Evolutionary conservation across 2,113 vertebrate species (phyloP).

Genomic region (Muscicapa adusta): DNA sequence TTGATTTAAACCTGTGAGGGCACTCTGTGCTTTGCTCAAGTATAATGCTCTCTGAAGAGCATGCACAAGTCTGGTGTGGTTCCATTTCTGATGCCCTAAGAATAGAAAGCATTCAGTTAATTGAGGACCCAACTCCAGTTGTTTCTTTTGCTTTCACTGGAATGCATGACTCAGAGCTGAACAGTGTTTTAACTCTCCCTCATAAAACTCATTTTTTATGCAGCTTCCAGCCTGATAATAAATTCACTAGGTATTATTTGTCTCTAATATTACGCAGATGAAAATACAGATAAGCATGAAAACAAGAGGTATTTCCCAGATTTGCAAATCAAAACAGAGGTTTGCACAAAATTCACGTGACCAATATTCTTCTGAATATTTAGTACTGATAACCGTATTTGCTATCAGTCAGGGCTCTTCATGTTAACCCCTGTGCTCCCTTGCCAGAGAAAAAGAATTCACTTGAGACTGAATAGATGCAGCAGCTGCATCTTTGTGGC

Average conservation of each 20-base stretch:
- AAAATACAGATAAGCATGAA: background rate
- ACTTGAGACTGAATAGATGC: background rate
- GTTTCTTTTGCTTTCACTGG: background rate
- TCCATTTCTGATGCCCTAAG: background rate
- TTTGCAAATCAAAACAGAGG: background rate
- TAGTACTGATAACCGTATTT: background rate
- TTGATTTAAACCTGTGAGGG: background rate
- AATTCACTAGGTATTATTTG: background rate
- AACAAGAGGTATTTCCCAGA: background rate
- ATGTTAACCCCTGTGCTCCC: background rate
- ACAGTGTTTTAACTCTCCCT: background rate
- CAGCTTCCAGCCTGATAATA: background rate
- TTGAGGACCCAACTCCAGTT: background rate
- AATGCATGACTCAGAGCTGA: slow-evolving; percentile 15
- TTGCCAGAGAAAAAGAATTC: background rate
- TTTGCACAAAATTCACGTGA: background rate
- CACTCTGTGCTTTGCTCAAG: background rate
- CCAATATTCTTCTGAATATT: background rate
- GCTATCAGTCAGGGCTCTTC: background rate
- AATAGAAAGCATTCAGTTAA: background rate
- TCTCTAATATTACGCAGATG: background rate
- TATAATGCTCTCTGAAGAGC: background rate
- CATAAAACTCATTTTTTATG: background rate
- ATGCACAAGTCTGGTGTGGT: background rate
- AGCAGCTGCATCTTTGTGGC: background rate